Evolutionary conservation across 2,797 vertebrate genomes (phyloP), one percentile per base, ranked within the genome.

Genomic region (Sebastolobus alascanus): DNA sequence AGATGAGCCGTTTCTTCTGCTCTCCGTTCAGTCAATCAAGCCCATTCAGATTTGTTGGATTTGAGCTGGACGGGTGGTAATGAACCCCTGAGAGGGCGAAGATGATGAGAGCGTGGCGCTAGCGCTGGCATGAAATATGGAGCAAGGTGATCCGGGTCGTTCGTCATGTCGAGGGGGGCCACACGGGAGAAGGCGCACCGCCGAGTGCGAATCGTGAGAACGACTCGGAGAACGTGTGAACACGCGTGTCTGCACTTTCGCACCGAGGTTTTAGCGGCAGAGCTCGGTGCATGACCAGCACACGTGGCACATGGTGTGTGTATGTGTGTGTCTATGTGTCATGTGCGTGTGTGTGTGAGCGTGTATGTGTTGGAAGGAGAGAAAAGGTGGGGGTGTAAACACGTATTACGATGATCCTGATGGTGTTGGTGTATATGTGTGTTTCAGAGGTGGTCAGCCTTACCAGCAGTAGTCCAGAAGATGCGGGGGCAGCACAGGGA

Each of bases 391-490:
- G 52, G 46, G 75, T 54, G 75, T 55, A 38, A 83, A 78, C 64
- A 54, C 71, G n/a, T 65, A 40, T 68, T 31, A 43, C 31, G 59
- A 77, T 56, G 67, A 69, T 59, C 60, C 60, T 68, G 74, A 54
- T 31, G 25, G 43, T 73, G 68, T 55, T 33, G 1, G 37, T 71
- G 63, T 73, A 27, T 71, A 66, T 68, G 29, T 55, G 66, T 71
- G 55, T 84, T 85, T 67, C 71, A 81, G 80, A 83, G 75, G 87
- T 83, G 81, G 78, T 78, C 73, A 76, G 40, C 92, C 97, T 98
- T 96, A 99, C 99, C 99, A 99, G 96, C 98, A 99, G 95, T 99
- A 99, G 96, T 99, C 99, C 96, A 99, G 96, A 64, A 99, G 97
- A 93, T 99, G 98, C 43, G 97, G 96, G 81, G 99, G 99, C 86